Base-by-base conservation (phyloP, 2,113 vertebrate species). In the Epinephelus cyanopodus region DNA sequence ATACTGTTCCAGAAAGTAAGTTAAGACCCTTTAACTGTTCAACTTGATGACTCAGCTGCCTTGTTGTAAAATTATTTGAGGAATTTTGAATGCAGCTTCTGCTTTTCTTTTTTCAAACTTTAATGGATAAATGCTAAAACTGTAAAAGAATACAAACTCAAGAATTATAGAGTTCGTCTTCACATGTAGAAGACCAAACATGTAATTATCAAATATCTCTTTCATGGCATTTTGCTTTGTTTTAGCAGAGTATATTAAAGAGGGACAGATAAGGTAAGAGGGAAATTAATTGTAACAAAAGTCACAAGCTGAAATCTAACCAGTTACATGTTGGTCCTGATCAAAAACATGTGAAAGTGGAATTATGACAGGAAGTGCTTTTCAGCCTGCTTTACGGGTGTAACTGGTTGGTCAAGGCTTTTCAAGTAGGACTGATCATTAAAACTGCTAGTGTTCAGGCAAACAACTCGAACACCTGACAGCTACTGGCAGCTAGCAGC, bases 401-500 rank as follows among this genome's bases (percentile, higher is more conserved):
- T 12, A 45, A 54, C 52, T 60, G 70, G 50, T 71, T 54, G 33
- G 19, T 71, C 19, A 1, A 56, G 39, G 21, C 17, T 8, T 63
- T 56, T 42, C 21, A 50, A 13, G 21, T 19, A 15, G 5, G 57
- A 50, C 25, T 48, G 50, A 64, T 54, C 0, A 2, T 64, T 60
- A 45, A n/a, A 57, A 67, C 57, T 18, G 53, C 17, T 54, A 14
- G 4, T 13, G n/a, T 29, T 79, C 6, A n/a, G 48, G 61, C 11
- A 63, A 69, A 79, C 47, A 56, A 56, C 23, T 66, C 21, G 48
- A n/a, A 57, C 25, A 72, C 29, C 19, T 66, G 66, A 67, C 61
- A 65, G 37, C 53, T 18, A 7, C 18, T 82, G 13, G 52, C 25
- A 77, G 15, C 42, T 4, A 14, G 61, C 2, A 23, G 33, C 45